Evolutionary conservation across 2,113 vertebrate genomes (phyloP), one percentile per base, ranked within the genome.

Genomic region (Puntigrus tetrazona): DNA sequence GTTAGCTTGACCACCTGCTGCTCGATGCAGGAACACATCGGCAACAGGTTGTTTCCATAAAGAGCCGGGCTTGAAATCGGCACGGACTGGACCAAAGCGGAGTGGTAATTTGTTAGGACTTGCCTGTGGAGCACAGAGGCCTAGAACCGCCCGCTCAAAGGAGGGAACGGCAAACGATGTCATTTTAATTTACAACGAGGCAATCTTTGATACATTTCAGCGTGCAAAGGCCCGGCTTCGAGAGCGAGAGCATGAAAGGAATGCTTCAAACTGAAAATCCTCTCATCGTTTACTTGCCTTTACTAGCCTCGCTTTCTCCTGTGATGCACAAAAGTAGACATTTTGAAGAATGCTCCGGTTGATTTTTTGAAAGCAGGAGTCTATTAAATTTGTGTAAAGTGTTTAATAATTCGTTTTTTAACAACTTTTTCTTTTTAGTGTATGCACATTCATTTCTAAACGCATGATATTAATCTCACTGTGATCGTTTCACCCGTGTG

Each of bases 1-100:
- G 55, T 83, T 83, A 83, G 38, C 72, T 76, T 83, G 36, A 61
- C 38, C 82, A 83, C 82, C 70, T 75, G 73, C 69, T 45, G 72
- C 72, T 50, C 0, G 65, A 43, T 3, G 43, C 16, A 57, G 34
- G 31, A 57, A 70, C 34, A 55, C 57, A 61, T 34, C 27, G 1
- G 38, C 57, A 75, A 84, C 72, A 72, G 82, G 65, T 65, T 47
- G 72, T 61, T 70, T 63, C 45, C 38, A 76, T 63, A 65, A 55
- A 84, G 82, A 61, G 34, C 9, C 9, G 55, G 27, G 59, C 57
- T 59, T 76, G 55, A 83, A 76, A 80, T 67, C 27, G 9, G 27
- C 82, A 65, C 11, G 7, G 50, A 75, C 72, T 13, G 41, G 55
- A 50, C 72, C 38, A 43, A 79, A 79, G n/a, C 36, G 43, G 36